Percentiles rank a stretch among this genome's conserved stretches.
Evolutionary conservation across 2,113 vertebrate species (phyloP).

Genomic region (Cnemophilus loriae): DNA sequence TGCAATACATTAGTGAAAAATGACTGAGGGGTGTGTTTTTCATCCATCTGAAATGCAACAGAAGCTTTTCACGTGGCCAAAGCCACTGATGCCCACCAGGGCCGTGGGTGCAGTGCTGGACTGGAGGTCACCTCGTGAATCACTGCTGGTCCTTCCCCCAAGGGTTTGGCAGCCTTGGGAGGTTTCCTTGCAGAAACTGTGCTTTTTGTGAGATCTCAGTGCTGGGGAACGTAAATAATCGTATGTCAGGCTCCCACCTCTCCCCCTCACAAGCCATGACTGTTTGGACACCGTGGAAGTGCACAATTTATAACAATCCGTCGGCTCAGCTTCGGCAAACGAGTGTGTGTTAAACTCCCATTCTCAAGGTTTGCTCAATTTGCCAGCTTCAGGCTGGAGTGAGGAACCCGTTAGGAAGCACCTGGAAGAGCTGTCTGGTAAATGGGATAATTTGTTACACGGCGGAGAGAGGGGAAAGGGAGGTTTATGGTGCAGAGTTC

Average conservation of each 20-base stretch:
- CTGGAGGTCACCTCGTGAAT: not conserved
- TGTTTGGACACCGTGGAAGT: not conserved
- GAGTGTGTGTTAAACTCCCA: not conserved
- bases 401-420: not conserved
- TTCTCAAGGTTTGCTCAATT: not conserved
- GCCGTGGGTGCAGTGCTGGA: not conserved
- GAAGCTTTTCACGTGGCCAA: not conserved
- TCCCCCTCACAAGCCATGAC: not conserved
- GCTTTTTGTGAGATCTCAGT: not conserved
- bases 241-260: not conserved
- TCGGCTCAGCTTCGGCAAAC: not conserved
- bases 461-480: not conserved
- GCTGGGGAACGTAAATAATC: not conserved
- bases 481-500: not conserved
- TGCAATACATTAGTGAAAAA: not conserved
- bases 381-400: not conserved
- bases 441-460: conserved; percentile 12
- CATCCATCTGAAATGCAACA: not conserved
- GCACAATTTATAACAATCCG: not conserved
- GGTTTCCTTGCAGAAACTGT: not conserved
- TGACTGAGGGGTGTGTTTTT: not conserved
- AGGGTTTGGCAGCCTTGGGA: not conserved
- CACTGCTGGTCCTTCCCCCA: not conserved
- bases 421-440: not conserved
- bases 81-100: not conserved